These are phyloP conservation scores for Leptinotarsa tumamoca DNA, from an alignment of 2,888 invertebrate species.

Conservation along the genomic window DNA sequence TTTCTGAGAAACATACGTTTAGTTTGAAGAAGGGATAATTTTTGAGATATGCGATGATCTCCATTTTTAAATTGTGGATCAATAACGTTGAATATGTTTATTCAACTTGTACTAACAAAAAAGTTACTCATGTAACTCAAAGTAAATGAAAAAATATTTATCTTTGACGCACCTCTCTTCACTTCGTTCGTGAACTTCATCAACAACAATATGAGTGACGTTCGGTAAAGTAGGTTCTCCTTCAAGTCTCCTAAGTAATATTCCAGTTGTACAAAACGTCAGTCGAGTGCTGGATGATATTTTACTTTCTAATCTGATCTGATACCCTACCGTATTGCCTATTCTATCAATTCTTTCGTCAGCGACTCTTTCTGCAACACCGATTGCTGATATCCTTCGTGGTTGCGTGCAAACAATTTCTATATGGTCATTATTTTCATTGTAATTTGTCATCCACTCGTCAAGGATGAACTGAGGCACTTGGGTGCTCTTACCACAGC, in stretches of 20 bases:
- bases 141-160: neutral
- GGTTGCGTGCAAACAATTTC: slow-evolving; percentile 95
- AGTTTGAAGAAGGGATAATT: too few species aligned
- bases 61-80: too few species aligned
- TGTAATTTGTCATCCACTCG: slow-evolving; percentile 78
- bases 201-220: slow-evolving; percentile 87
- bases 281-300: slow-evolving; percentile 82
- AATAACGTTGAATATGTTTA: too few species aligned
- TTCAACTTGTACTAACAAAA: too few species aligned
- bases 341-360: slow-evolving; percentile 85
- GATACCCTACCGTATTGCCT: slow-evolving; percentile 76
- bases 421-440: slow-evolving; percentile 71
- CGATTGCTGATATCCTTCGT: slow-evolving; percentile 89
- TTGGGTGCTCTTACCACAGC: slow-evolving; percentile 88
- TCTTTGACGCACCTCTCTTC: slow-evolving; percentile 76
- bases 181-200: slow-evolving; percentile 94
- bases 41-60: too few species aligned
- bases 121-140: neutral
- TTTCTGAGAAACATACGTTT: too few species aligned
- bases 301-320: slow-evolving; percentile 85
- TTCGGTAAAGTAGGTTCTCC: slow-evolving; percentile 80
- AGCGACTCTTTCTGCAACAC: slow-evolving; percentile 92
- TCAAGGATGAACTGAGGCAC: slow-evolving; percentile 96
- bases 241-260: slow-evolving; percentile 85
- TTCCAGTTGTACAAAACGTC: slow-evolving; percentile 94